These are phyloP conservation scores for Hydrotaea cyrtoneurina DNA, from an alignment of 2,888 invertebrate genomes.

Conservation along the genomic window DNA sequence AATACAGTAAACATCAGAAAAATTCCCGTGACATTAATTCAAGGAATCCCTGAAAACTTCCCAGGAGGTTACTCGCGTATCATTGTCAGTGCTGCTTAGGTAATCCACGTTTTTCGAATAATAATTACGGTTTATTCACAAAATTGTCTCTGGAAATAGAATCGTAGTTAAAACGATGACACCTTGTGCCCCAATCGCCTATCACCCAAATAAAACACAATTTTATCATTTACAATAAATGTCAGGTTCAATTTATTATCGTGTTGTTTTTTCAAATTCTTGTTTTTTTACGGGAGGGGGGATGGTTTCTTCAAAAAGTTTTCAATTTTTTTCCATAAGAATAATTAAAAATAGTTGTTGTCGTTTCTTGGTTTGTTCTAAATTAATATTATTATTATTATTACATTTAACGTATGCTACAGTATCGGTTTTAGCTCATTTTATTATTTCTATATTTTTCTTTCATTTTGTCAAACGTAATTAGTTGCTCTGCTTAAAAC, in stretches of 20 bases:
- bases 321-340: constrained; percentile 21
- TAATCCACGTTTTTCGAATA: no score
- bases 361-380: constrained; percentile 33
- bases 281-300: background rate
- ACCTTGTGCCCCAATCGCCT: background rate
- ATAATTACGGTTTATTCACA: no score
- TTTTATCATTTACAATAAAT: constrained; percentile 56
- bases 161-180: no score
- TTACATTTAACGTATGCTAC: constrained; percentile 57
- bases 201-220: constrained; percentile 12
- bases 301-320: constrained; percentile 32
- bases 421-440: constrained; percentile 23
- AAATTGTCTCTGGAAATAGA: no score
- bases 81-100: no score
- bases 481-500: background rate
- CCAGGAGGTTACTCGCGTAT: no score
- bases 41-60: no score
- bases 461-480: constrained; percentile 6
- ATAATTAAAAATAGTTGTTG: constrained; percentile 29
- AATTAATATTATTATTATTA: constrained; percentile 44
- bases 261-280: constrained; percentile 40
- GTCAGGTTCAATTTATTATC: constrained; percentile 65
- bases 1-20: no score
- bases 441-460: background rate
- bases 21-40: no score